A percentile compares a stretch with the other conserved stretches of the same genome.
Evolutionary conservation across 2,797 vertebrate genomes (phyloP).

Genomic region (Mormyrus hasselquistii): DNA sequence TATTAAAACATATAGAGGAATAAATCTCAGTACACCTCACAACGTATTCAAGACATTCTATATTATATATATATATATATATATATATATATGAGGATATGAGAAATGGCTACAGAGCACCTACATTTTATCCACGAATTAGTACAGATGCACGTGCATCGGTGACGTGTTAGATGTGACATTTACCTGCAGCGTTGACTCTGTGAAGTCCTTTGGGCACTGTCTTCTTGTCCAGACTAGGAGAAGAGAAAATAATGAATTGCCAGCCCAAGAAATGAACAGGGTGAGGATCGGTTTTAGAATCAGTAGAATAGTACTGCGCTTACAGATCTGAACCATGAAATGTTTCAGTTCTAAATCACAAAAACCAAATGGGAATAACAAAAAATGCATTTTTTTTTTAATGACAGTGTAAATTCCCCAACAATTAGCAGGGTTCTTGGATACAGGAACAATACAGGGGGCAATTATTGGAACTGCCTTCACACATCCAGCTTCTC

Average conservation of each 20-base stretch:
- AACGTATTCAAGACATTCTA: neutral
- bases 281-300: neutral
- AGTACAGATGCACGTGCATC: neutral
- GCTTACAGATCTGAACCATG: neutral
- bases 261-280: constrained; percentile 19
- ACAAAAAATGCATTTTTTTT: neutral
- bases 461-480: too few species aligned
- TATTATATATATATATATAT: neutral
- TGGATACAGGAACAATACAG: neutral
- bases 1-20: neutral
- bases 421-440: neutral
- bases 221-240: constrained; percentile 39
- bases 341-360: neutral
- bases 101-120: neutral
- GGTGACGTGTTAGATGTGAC: neutral
- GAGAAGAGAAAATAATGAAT: constrained; percentile 13
- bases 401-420: neutral
- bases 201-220: constrained; percentile 54
- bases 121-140: neutral
- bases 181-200: constrained; percentile 65
- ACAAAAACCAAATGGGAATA: neutral
- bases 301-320: neutral
- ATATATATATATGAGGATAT: neutral
- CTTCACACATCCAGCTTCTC: neutral
- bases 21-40: neutral